Conservation (phyloP, 2,113 vertebrate species). For the Apteryx owenii region DNA sequence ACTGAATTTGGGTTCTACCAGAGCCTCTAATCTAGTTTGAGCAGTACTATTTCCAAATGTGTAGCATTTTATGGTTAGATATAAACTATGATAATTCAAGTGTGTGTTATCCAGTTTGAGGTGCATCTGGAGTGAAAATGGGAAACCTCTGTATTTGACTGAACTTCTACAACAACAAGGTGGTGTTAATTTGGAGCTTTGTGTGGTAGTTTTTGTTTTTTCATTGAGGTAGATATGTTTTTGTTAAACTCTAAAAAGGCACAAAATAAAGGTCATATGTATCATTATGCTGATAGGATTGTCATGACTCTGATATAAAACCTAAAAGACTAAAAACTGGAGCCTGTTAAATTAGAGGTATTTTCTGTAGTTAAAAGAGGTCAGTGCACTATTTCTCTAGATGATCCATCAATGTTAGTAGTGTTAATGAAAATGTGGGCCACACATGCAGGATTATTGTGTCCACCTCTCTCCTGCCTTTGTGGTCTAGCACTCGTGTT, state of each 20-base stretch:
- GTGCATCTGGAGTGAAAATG: not conserved
- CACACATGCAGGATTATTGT: not conserved
- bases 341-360: slow-evolving; percentile 5
- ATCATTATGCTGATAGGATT: slow-evolving; percentile 20
- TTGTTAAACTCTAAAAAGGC: slow-evolving; percentile 24
- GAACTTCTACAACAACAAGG: not conserved
- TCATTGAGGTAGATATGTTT: slow-evolving; percentile 1
- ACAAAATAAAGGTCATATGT: slow-evolving; percentile 24
- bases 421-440: not conserved
- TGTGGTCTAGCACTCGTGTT: not conserved
- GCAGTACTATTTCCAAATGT: not conserved
- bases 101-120: not conserved
- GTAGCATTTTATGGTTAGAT: not conserved
- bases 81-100: not conserved
- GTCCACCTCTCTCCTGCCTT: not conserved
- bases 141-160: not conserved
- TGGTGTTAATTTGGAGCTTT: not conserved
- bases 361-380: slow-evolving; percentile 16
- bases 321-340: not conserved
- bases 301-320: not conserved
- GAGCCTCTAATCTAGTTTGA: not conserved
- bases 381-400: slow-evolving; percentile 23
- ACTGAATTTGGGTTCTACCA: not conserved
- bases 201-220: not conserved
- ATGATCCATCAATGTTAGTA: not conserved